These are phyloP conservation scores for Mesocentrotus franciscanus DNA, from an alignment of 53 echinoderm and acorn worm species.

Conservation along the genomic window DNA sequence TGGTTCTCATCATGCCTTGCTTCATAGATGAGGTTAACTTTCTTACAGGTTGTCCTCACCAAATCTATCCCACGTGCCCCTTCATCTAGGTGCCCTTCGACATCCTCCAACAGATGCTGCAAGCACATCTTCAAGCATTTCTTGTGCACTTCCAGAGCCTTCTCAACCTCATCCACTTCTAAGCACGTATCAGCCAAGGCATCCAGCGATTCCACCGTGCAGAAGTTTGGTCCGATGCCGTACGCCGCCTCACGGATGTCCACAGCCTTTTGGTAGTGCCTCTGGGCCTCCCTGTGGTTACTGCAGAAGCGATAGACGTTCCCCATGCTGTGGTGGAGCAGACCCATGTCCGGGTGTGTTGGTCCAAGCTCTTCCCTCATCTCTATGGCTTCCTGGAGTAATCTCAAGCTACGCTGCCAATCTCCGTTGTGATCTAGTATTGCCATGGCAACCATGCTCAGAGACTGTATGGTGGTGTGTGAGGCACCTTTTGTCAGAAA, in stretches of 20 bases:
- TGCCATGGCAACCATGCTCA: conserved; percentile 58
- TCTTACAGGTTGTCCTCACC: conserved; percentile 12
- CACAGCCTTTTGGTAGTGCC: conserved; percentile 30
- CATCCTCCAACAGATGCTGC: not conserved
- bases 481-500: conserved; percentile 38
- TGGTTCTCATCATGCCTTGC: not conserved
- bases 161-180: not conserved
- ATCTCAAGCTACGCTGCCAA: not conserved
- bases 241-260: not conserved
- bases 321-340: conserved; percentile 57
- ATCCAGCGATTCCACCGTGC: conserved; percentile 62
- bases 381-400: conserved; percentile 56
- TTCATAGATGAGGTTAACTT: conserved; percentile 1
- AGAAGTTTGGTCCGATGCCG: conserved; percentile 62
- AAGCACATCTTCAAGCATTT: conserved; percentile 39
- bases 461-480: conserved; percentile 45
- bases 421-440: conserved; percentile 41
- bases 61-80: not conserved
- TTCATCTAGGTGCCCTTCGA: not conserved
- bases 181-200: conserved; percentile 31
- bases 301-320: conserved; percentile 43
- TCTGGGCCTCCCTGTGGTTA: not conserved
- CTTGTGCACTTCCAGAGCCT: conserved; percentile 27
- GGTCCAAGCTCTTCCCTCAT: conserved; percentile 56
- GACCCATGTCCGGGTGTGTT: conserved; percentile 54